phyloP scores from a whole-genome alignment of 2,797 vertebrate species.

The Rachycentron canadum region DNA sequence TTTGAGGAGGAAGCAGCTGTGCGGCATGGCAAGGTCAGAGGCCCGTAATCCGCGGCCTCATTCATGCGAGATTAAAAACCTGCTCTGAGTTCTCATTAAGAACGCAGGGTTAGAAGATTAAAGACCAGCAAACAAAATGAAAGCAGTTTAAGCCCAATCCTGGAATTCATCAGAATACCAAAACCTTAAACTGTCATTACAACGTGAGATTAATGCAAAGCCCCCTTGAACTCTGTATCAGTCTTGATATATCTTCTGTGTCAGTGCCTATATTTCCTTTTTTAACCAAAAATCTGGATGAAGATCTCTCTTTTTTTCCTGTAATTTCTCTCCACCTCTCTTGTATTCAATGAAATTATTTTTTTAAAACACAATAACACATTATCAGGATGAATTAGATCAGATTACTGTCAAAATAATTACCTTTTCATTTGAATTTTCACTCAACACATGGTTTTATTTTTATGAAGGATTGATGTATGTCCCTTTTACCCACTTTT shows the following conservation, averaged over 20 bases:
- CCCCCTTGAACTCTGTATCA: conserved; percentile 80
- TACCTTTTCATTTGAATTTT: background rate
- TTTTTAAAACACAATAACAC: background rate
- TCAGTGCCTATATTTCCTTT: conserved; percentile 51
- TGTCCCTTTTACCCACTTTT: conserved; percentile 39
- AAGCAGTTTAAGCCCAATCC: conserved; percentile 95
- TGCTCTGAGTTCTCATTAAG: conserved; percentile 94
- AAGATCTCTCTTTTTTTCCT: conserved; percentile 31
- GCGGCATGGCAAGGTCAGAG: conserved; percentile 85
- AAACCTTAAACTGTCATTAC: conserved; percentile 91
- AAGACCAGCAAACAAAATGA: conserved; percentile 92
- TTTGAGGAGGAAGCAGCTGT: conserved; percentile 85
- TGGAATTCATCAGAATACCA: conserved; percentile 92
- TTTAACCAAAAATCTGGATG: conserved; percentile 40
- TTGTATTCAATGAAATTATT: background rate
- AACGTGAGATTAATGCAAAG: conserved; percentile 90
- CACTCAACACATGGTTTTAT: conserved; percentile 12
- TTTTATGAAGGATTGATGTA: background rate
- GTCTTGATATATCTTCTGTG: conserved; percentile 68
- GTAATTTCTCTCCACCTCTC: conserved; percentile 1
- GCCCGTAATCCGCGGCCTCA: conserved; percentile 88
- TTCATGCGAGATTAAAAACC: conserved; percentile 92
- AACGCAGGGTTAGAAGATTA: conserved; percentile 95
- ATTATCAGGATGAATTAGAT: background rate
- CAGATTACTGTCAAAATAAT: conserved; percentile 7